A percentile compares a stretch with the other conserved stretches of the same genome.
phyloP scores from a whole-genome alignment of 1,140 invertebrate species.

The Aricia agestis region DNA sequence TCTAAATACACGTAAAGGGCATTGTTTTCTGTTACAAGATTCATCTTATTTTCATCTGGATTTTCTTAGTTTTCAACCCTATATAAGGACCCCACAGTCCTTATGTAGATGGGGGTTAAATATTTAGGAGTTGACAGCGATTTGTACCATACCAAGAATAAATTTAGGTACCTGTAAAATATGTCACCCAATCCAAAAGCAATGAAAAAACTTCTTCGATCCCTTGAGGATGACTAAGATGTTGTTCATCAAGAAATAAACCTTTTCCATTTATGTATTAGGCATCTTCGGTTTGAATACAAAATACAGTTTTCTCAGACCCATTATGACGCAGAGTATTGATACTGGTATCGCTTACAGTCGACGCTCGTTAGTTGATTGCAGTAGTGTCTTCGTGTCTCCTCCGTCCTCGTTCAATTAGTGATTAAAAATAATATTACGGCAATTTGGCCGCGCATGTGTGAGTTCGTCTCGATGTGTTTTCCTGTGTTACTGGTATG shows the following conservation, averaged over 20 bases:
- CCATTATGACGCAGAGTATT: slow-evolving; percentile 1
- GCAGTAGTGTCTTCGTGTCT: not conserved
- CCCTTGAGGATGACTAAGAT: not conserved
- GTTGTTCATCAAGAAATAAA: not conserved
- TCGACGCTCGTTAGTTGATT: not conserved
- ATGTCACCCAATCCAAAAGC: too few species aligned
- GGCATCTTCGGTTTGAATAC: not conserved
- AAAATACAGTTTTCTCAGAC: not conserved
- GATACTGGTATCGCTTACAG: not conserved
- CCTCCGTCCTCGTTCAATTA: not conserved
- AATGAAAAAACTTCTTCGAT: too few species aligned
- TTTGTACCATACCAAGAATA: too few species aligned
- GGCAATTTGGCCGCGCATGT: slow-evolving; percentile 7
- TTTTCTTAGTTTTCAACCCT: too few species aligned
- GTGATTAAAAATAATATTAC: slow-evolving; percentile 15
- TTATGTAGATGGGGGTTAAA: too few species aligned
- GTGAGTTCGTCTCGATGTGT: slow-evolving; percentile 24
- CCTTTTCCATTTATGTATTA: not conserved
- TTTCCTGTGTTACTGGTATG: slow-evolving; percentile 26
- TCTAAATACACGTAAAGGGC: too few species aligned
- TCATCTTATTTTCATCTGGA: too few species aligned
- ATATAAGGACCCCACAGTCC: too few species aligned
- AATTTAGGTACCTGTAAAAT: too few species aligned
- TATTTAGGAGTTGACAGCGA: too few species aligned
- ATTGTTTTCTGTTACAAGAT: not conserved